Evolutionary conservation across 2,797 vertebrate species (phyloP).

Genomic region (Falco concolor): DNA sequence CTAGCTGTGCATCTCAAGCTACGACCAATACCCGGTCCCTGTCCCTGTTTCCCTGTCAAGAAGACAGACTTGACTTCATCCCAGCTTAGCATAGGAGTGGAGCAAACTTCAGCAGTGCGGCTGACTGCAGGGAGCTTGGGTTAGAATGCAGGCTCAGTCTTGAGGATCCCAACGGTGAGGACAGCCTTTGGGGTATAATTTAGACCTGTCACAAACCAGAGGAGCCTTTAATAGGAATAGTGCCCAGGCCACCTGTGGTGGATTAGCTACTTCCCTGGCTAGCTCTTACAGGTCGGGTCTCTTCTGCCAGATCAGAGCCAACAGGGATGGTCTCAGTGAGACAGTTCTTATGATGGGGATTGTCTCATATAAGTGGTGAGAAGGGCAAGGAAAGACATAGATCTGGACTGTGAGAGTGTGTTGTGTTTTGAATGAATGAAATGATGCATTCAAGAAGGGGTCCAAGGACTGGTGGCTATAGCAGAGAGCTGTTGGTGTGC

Average conservation of each 20-base stretch:
- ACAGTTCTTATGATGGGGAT: neutral
- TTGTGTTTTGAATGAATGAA: neutral
- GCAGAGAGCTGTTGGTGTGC: neutral
- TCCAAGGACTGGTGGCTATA: neutral
- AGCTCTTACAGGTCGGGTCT: rapidly evolving
- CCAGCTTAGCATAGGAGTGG: rapidly evolving
- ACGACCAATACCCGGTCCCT: no score
- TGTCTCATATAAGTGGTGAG: neutral
- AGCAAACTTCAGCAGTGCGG: neutral
- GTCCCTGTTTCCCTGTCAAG: neutral
- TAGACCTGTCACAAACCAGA: neutral
- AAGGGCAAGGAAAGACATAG: neutral
- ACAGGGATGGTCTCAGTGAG: neutral
- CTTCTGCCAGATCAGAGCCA: neutral
- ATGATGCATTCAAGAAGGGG: neutral
- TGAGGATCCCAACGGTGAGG: neutral
- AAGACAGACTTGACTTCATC: neutral
- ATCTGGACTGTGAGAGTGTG: neutral
- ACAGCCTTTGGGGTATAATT: neutral
- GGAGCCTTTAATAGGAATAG: neutral
- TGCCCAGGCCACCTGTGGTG: neutral
- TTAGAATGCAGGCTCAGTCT: neutral
- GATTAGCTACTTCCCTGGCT: neutral
- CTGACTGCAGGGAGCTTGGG: neutral
- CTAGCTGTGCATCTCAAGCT: neutral